Base-by-base conservation (phyloP, 2,113 vertebrate species). In the Ranitomeya variabilis region DNA sequence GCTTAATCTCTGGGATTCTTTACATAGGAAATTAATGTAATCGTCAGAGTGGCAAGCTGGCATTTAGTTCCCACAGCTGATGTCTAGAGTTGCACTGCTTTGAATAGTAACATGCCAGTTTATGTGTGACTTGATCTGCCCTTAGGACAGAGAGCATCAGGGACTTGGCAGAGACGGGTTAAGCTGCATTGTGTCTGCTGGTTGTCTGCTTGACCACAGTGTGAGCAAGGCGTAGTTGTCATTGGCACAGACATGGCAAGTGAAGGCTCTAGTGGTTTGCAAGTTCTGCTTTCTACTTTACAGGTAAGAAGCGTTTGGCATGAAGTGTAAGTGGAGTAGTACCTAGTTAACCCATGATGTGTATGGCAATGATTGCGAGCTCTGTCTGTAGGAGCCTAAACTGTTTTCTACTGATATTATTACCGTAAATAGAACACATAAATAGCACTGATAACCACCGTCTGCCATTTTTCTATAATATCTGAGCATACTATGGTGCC, bases 1-100 rank as follows among this genome's bases (percentile, higher is more conserved):
- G 78, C 93, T 94, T 97, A 96, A 96, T 96, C 94, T 94, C 93
- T 51, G 9, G 88, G 94, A 94, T 95, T 94, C 95, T 97, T 97
- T 96, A 96, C 96, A 95, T 97, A 96, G 96, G 95, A 93, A 94
- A 94, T 93, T 90, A 94, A 94, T 96, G 93, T 94, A 92, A 93
- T 93, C 89, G 93, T 93, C 94, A 60, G 93, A 90, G 91, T 93
- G 91, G 91, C 91, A 91, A 92, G 92, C 90, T 91, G 94, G 67
- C 92, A 91, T 91, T 89, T 91, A 90, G 90, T 91, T 94, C 93
- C 90, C 89, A 64, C 90, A 87, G 93, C 93, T 13, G 92, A 93
- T 91, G 92, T 93, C 94, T 95, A 95, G 94, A 91, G 92, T 94
- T 95, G 95, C 94, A 94, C 83, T 78, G 92, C 92, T 88, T 90